Evolutionary conservation across 2,888 invertebrate genomes (phyloP).

Genomic region (Lathronympha strigana): DNA sequence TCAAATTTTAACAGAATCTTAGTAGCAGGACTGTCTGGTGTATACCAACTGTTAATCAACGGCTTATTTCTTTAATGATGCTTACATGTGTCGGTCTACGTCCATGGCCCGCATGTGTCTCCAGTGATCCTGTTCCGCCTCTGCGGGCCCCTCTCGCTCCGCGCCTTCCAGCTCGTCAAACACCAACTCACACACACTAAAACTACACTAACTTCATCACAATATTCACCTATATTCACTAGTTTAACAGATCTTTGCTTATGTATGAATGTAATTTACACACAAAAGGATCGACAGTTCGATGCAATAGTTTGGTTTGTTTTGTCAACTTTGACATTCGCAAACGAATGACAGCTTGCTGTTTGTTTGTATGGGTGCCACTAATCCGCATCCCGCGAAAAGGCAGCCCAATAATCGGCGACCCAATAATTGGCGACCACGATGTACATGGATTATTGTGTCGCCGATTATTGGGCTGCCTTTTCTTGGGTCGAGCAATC

Average conservation of each 20-base stretch:
- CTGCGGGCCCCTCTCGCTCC: slow-evolving; percentile 11
- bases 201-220: neutral
- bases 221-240: neutral
- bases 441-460: no score
- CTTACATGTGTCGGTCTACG: slow-evolving; percentile 16
- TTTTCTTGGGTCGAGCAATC: no score
- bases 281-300: slow-evolving; percentile 10
- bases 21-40: neutral
- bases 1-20: neutral
- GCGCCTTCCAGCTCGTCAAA: slow-evolving; percentile 13
- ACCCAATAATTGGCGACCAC: no score
- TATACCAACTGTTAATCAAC: neutral
- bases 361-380: no score
- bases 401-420: no score
- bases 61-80: neutral
- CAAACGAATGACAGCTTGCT: slow-evolving; percentile 16
- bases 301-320: slow-evolving; percentile 20
- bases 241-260: neutral
- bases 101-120: slow-evolving; percentile 15
- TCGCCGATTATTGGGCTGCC: no score
- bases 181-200: slow-evolving; percentile 13
- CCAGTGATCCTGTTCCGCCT: slow-evolving; percentile 12
- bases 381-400: no score
- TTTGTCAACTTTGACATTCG: slow-evolving; percentile 39
- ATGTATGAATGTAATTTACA: slow-evolving; percentile 1